These are phyloP conservation scores for Onychorhynchus coronatus DNA, from an alignment of 2,113 vertebrate species.

Conservation along the genomic window DNA sequence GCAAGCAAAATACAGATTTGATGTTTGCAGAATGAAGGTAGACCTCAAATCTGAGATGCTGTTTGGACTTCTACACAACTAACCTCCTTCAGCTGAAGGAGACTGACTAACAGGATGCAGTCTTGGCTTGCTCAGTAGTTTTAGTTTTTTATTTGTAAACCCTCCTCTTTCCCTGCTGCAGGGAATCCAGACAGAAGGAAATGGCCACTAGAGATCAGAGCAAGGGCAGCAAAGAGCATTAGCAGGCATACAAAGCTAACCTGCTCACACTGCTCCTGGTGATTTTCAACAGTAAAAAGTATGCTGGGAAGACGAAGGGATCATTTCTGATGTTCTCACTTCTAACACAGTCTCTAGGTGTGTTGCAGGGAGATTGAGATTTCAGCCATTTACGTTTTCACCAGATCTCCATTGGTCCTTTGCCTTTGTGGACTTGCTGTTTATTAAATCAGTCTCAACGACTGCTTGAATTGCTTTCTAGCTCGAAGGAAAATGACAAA, in stretches of 20 bases:
- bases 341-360: neutral
- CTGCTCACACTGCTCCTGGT: neutral
- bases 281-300: neutral
- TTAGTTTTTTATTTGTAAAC: constrained; percentile 59
- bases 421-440: neutral
- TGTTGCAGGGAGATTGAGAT: neutral
- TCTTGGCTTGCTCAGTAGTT: constrained; percentile 2
- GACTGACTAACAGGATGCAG: neutral
- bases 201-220: neutral
- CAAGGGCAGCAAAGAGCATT: neutral
- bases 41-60: constrained; percentile 23
- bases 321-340: neutral
- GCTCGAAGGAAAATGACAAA: neutral
- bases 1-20: constrained; percentile 35
- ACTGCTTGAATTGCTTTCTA: neutral
- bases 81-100: constrained; percentile 35
- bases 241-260: neutral
- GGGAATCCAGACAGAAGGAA: constrained; percentile 19
- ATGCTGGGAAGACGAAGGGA: neutral
- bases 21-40: constrained; percentile 24
- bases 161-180: neutral
- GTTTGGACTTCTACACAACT: constrained; percentile 14
- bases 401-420: neutral
- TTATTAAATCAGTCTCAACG: neutral
- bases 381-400: neutral